Evolutionary conservation across 2,888 invertebrate species (phyloP).

Genomic region (Leptopterna dolabrata): DNA sequence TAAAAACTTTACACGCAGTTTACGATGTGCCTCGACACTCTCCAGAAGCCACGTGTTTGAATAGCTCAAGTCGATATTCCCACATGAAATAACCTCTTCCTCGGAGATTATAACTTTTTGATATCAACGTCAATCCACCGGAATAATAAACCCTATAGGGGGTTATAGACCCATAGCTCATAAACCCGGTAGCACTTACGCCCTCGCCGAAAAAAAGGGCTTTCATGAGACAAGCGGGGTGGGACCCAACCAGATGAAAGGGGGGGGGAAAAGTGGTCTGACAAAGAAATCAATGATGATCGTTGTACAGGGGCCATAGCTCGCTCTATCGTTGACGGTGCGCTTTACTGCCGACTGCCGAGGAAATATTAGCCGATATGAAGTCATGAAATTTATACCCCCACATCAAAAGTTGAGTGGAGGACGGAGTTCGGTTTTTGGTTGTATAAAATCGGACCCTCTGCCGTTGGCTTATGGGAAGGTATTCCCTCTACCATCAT

Average conservation of each 20-base stretch:
- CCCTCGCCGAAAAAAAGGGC: neutral
- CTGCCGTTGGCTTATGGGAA: no score
- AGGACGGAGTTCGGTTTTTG: neutral
- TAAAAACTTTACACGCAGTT: no score
- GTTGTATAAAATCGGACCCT: neutral
- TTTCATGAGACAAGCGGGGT: neutral
- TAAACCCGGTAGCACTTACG: constrained; percentile 24
- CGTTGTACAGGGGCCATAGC: neutral
- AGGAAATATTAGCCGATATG: constrained; percentile 45
- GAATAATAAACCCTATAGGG: neutral
- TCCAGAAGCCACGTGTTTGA: neutral
- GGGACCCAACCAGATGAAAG: neutral
- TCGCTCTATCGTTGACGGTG: constrained; percentile 26
- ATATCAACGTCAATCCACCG: constrained; percentile 13
- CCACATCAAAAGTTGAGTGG: constrained; percentile 44
- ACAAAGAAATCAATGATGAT: constrained; percentile 30
- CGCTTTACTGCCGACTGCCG: constrained; percentile 19
- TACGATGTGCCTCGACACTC: neutral
- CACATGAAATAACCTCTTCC: constrained; percentile 3
- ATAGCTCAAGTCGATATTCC: neutral
- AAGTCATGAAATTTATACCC: constrained; percentile 51
- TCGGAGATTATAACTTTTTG: constrained; percentile 11
- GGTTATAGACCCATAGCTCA: neutral
- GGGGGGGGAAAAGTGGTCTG: constrained; percentile 20
- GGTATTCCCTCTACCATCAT: no score